These are phyloP conservation scores for Phyto melanocephala DNA, from an alignment of 2,888 invertebrate species.

Conservation along the genomic window DNA sequence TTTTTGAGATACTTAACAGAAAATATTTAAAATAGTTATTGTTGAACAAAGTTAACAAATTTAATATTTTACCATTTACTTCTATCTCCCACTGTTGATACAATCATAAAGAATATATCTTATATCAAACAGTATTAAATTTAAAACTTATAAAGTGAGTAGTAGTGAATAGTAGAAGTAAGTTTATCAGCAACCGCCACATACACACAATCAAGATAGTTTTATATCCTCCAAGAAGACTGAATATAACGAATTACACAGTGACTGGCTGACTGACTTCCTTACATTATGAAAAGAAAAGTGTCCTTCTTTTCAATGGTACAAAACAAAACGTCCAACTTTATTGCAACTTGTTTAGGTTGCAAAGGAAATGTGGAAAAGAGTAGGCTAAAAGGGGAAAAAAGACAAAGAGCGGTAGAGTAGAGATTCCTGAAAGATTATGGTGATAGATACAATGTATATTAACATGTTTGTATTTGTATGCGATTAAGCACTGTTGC, in stretches of 20 bases:
- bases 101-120: conserved; percentile 42
- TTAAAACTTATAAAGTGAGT: conserved; percentile 1
- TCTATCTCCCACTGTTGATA: background rate
- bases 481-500: too few relatives aligned
- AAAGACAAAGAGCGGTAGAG: conserved; percentile 1
- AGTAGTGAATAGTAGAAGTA: background rate
- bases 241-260: background rate
- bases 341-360: conserved; percentile 43
- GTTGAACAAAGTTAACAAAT: too few relatives aligned
- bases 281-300: conserved; percentile 5
- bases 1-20: too few relatives aligned
- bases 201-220: background rate
- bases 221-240: conserved; percentile 9
- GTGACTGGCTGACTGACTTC: background rate
- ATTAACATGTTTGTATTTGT: background rate
- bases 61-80: too few relatives aligned
- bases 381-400: background rate
- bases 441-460: conserved; percentile 27
- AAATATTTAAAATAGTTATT: too few relatives aligned
- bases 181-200: background rate
- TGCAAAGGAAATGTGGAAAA: background rate
- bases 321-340: conserved; percentile 10
- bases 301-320: background rate
- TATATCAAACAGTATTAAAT: conserved; percentile 14
- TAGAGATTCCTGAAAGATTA: conserved; percentile 35